These are phyloP conservation scores for Bradypus variegatus DNA, from an alignment of 2,797 vertebrate species.

Conservation along the genomic window DNA sequence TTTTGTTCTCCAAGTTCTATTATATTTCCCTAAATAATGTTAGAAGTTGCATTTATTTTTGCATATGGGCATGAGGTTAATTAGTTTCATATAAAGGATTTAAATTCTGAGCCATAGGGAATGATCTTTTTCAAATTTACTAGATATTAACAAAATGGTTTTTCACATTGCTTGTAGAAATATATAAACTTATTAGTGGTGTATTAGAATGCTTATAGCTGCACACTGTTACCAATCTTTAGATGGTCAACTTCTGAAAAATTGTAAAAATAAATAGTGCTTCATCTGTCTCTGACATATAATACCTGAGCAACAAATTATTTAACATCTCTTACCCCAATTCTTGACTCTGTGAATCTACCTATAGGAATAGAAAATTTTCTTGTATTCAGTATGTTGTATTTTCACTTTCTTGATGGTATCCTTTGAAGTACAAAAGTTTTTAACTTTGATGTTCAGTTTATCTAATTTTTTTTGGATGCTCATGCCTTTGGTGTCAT, in stretches of 20 bases:
- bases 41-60: background rate
- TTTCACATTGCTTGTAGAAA: background rate
- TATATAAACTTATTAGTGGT: background rate
- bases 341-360: too few relatives aligned
- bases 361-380: background rate
- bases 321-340: too few relatives aligned
- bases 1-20: background rate
- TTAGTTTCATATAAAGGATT: background rate
- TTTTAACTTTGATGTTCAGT: background rate
- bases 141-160: background rate
- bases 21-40: background rate
- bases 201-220: background rate
- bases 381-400: background rate
- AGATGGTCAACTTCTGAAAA: too few relatives aligned
- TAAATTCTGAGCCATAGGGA: background rate
- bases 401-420: background rate
- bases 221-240: background rate
- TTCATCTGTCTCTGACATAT: too few relatives aligned
- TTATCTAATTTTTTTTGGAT: background rate
- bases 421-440: too few relatives aligned
- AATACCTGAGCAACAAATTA: too few relatives aligned
- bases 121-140: background rate
- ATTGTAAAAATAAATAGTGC: too few relatives aligned
- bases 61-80: background rate
- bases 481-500: background rate